Conservation (phyloP, 2,888 invertebrate genomes). For the Scrobipalpa costella region DNA sequence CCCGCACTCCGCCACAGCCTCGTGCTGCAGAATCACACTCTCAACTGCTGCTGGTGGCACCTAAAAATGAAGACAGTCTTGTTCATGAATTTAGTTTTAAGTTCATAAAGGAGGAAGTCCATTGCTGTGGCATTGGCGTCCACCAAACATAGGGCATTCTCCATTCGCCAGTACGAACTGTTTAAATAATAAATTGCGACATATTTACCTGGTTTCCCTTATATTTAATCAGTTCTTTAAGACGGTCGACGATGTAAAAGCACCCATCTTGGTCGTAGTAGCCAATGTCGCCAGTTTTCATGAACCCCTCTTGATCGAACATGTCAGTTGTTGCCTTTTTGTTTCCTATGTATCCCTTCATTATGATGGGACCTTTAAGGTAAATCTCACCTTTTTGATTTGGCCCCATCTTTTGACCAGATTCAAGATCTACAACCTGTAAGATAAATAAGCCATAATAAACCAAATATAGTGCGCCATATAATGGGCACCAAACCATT, state of each 20-base stretch:
- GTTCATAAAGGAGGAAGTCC: neutral
- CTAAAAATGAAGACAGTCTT: slow-evolving; percentile 53
- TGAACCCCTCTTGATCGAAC: slow-evolving; percentile 57
- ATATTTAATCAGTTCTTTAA: slow-evolving; percentile 68
- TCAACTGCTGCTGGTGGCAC: slow-evolving; percentile 92
- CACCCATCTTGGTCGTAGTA: slow-evolving; percentile 62
- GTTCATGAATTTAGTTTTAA: neutral
- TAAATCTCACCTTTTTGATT: slow-evolving; percentile 59
- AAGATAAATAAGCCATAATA: too few relatives aligned
- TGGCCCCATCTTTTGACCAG: slow-evolving; percentile 50
- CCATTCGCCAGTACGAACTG: too few relatives aligned
- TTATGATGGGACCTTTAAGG: slow-evolving; percentile 54
- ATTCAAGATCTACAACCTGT: slow-evolving; percentile 64
- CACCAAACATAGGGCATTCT: too few relatives aligned
- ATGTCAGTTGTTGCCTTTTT: slow-evolving; percentile 50
- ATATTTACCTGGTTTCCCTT: slow-evolving; percentile 56
- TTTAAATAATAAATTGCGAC: too few relatives aligned
- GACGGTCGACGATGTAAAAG: slow-evolving; percentile 62
- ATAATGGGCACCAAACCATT: too few relatives aligned
- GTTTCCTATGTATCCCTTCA: slow-evolving; percentile 59
- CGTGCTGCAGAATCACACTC: slow-evolving; percentile 85
- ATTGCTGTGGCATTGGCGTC: too few relatives aligned
- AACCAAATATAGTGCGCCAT: too few relatives aligned
- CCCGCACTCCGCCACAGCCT: slow-evolving; percentile 87
- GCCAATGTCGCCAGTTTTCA: slow-evolving; percentile 65